Conservation (phyloP, 2,888 invertebrate species). For the Perithous albicinctus region DNA sequence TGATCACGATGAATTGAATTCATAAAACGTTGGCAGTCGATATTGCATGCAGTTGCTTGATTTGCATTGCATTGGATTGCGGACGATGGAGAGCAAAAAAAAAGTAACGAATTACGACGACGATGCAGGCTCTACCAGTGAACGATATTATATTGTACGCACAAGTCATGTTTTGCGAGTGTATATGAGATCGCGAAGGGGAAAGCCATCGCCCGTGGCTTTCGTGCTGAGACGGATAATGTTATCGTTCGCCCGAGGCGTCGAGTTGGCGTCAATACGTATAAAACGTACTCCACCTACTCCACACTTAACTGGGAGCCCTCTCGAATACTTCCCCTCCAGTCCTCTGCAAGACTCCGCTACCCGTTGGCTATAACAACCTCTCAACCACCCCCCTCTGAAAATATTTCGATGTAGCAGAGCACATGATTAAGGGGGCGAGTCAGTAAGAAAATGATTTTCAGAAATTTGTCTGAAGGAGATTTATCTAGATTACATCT, state of each 20-base stretch:
- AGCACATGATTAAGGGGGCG: no score
- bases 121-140: background rate
- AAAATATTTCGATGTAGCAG: background rate
- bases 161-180: constrained; percentile 21
- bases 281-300: constrained; percentile 58
- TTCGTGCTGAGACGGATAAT: constrained; percentile 62
- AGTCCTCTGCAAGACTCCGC: background rate
- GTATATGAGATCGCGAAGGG: constrained; percentile 48
- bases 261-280: constrained; percentile 47
- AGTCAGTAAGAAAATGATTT: no score
- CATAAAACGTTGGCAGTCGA: background rate
- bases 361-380: background rate
- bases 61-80: constrained; percentile 24
- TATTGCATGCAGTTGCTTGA: background rate
- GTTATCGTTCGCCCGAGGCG: constrained; percentile 65
- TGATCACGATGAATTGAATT: constrained; percentile 1
- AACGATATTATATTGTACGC: constrained; percentile 7
- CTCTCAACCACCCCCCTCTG: background rate
- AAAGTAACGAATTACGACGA: constrained; percentile 15
- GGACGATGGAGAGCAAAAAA: background rate
- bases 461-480: no score
- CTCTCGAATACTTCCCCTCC: constrained; percentile 10
- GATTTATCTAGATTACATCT: no score
- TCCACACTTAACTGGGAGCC: constrained; percentile 32
- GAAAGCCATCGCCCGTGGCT: constrained; percentile 69